A percentile compares a stretch with the other conserved stretches of the same genome.
Conservation (phyloP, 2,113 vertebrate genomes). For the Acanthochromis polyacanthus region DNA sequence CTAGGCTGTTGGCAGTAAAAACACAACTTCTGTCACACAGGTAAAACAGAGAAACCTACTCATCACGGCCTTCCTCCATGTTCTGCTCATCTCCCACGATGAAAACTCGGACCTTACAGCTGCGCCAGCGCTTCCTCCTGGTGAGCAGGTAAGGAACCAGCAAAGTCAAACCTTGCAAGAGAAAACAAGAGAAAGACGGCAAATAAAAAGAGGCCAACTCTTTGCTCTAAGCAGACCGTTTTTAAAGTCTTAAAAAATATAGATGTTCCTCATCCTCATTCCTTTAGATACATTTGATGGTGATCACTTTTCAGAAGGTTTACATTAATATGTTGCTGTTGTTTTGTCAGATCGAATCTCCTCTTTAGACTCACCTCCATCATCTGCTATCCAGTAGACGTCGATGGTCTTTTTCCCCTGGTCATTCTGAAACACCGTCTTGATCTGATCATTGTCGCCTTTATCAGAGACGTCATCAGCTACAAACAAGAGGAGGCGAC, state of each 20-base stretch:
- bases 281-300: too few species aligned
- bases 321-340: too few species aligned
- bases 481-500: not conserved
- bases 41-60: constrained; percentile 71
- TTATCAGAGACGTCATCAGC: constrained; percentile 31
- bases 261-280: too few species aligned
- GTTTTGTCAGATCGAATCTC: too few species aligned
- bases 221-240: not conserved
- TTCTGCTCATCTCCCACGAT: constrained; percentile 77
- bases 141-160: constrained; percentile 86
- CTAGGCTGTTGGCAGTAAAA: not conserved
- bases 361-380: constrained; percentile 76
- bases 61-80: constrained; percentile 80
- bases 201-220: too few species aligned
- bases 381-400: constrained; percentile 86
- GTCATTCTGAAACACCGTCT: constrained; percentile 80
- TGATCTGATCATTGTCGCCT: constrained; percentile 54
- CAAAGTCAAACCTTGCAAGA: constrained; percentile 82
- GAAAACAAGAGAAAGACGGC: not conserved
- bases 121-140: constrained; percentile 80
- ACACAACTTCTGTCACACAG: not conserved
- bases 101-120: constrained; percentile 82
- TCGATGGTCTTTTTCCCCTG: constrained; percentile 84
- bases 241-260: not conserved
- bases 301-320: too few species aligned